These are phyloP conservation scores for Mustelus asterias DNA, from an alignment of 2,113 vertebrate species.

Conservation along the genomic window DNA sequence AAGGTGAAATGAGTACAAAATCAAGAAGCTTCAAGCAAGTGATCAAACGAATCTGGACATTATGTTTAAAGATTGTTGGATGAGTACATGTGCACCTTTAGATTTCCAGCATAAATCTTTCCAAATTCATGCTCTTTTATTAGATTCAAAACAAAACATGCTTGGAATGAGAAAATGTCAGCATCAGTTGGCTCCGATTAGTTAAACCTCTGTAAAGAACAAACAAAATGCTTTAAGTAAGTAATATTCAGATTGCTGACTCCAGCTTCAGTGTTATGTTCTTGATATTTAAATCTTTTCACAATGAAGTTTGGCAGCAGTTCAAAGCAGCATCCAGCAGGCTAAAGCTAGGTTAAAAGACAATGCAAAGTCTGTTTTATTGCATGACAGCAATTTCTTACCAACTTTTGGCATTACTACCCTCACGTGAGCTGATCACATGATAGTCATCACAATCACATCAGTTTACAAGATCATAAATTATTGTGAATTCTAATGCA, in stretches of 20 bases:
- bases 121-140: background rate
- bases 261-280: background rate
- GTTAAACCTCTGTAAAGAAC: background rate
- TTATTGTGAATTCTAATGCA: background rate
- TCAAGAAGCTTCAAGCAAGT: background rate
- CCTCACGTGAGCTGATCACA: background rate
- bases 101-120: background rate
- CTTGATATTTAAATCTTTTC: background rate
- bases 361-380: background rate
- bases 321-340: background rate
- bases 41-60: background rate
- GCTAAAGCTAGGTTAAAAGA: background rate
- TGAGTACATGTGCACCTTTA: background rate
- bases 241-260: background rate
- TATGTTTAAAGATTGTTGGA: background rate
- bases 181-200: background rate
- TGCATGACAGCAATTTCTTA: background rate
- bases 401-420: background rate
- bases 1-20: background rate
- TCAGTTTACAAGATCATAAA: background rate
- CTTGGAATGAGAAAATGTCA: background rate
- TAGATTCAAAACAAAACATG: background rate
- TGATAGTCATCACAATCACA: background rate
- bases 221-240: background rate
- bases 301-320: background rate